Percentiles rank a stretch among this genome's conserved stretches.
Evolutionary conservation across 2,113 vertebrate species (phyloP).

Genomic region (Nestor notabilis): DNA sequence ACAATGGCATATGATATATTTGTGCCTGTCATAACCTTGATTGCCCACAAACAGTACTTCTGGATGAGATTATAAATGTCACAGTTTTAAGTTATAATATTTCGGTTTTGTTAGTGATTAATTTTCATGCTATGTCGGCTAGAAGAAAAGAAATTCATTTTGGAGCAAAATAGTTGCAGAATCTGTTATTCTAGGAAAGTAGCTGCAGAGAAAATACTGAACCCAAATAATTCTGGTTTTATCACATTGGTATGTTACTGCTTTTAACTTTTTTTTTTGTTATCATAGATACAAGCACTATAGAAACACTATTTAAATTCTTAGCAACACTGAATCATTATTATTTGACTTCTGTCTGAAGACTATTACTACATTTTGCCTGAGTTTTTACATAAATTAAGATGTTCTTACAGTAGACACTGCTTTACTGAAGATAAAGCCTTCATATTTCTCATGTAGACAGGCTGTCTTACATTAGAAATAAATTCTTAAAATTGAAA

Average conservation of each 20-base stretch:
- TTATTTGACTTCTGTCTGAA: neutral
- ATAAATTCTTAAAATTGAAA: neutral
- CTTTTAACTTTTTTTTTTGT: neutral
- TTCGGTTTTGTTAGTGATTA: neutral
- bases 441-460: neutral
- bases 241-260: neutral
- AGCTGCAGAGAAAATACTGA: neutral
- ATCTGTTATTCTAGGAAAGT: neutral
- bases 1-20: slow-evolving; percentile 38
- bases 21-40: slow-evolving; percentile 27
- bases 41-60: neutral
- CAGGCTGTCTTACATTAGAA: neutral
- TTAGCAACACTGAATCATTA: neutral
- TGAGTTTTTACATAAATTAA: neutral
- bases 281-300: neutral
- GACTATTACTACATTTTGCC: neutral
- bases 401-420: neutral
- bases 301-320: neutral
- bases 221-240: neutral
- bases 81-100: neutral
- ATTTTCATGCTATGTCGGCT: neutral
- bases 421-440: neutral
- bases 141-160: neutral
- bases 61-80: slow-evolving; percentile 19
- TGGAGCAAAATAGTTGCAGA: neutral